phyloP scores from a whole-genome alignment of 2,888 invertebrate genomes.

The Tuberolachnus salignus region DNA sequence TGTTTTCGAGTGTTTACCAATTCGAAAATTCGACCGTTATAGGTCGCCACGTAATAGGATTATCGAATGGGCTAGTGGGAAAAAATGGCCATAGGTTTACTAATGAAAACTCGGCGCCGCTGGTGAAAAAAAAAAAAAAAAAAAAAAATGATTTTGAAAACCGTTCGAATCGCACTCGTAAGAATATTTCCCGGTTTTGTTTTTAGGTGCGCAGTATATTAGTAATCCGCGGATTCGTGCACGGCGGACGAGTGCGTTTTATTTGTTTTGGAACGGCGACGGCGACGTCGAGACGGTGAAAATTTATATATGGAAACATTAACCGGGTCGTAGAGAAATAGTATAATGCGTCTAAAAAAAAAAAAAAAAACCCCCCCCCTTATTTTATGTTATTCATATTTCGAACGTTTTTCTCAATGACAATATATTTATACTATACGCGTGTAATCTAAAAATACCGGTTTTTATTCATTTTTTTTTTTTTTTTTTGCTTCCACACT shows the following conservation, averaged over 20 bases:
- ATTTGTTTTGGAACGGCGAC: not conserved
- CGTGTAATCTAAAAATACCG: slow-evolving; percentile 18
- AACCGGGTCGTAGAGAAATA: not conserved
- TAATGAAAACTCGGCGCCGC: too few species aligned
- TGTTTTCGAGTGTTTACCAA: too few species aligned
- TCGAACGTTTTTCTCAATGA: slow-evolving; percentile 13
- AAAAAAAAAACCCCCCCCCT: not conserved
- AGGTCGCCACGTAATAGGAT: too few species aligned
- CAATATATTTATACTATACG: slow-evolving; percentile 6
- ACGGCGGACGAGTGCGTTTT: not conserved
- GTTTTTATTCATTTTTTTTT: not conserved
- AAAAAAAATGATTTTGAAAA: too few species aligned
- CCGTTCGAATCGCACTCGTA: too few species aligned
- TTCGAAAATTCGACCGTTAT: too few species aligned
- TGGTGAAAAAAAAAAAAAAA: too few species aligned
- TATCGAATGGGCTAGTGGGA: too few species aligned
- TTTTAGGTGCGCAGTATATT: too few species aligned
- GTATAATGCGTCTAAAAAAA: slow-evolving; percentile 4
- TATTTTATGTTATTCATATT: too few species aligned
- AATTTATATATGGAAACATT: slow-evolving; percentile 24
- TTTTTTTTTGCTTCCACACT: too few species aligned
- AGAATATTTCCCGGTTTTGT: not conserved
- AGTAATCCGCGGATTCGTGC: not conserved
- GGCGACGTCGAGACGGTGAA: not conserved
- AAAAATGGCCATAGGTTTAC: too few species aligned